phyloP scores from a whole-genome alignment of 2,797 vertebrate species.

The Ctenochaetus hawaiiensis region DNA sequence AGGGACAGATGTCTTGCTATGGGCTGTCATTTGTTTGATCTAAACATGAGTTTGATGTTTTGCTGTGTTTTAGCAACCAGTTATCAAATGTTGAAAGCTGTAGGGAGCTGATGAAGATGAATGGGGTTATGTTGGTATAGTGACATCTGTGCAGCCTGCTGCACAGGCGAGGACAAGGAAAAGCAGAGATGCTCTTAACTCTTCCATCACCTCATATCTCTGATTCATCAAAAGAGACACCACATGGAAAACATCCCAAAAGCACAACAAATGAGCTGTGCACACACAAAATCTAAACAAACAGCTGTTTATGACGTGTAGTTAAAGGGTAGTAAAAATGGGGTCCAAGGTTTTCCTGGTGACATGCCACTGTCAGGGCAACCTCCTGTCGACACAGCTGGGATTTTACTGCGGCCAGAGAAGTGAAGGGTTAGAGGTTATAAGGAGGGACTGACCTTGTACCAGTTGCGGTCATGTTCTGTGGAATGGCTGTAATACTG shows the following conservation, averaged over 20 bases:
- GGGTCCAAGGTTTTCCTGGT: constrained; percentile 19
- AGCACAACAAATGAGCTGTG: constrained; percentile 40
- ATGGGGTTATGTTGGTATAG: constrained; percentile 9
- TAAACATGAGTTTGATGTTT: constrained; percentile 54
- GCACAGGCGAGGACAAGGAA: constrained; percentile 25
- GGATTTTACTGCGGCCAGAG: constrained; percentile 49
- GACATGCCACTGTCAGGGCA: constrained; percentile 2
- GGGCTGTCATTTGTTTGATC: constrained; percentile 27
- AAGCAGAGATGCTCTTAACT: constrained; percentile 33
- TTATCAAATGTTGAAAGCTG: constrained; percentile 40
- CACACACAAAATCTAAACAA: constrained; percentile 6
- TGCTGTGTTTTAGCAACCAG: constrained; percentile 50
- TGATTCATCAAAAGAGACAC: constrained; percentile 28
- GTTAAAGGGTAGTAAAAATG: constrained; percentile 31
- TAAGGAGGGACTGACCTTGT: constrained; percentile 89
- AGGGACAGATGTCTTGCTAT: constrained; percentile 36
- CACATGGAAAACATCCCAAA: constrained; percentile 4
- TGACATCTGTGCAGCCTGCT: constrained; percentile 38
- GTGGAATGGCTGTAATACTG: constrained; percentile 98
- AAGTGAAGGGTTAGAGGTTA: constrained; percentile 52
- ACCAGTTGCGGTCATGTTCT: constrained; percentile 98
- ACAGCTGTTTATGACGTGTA: constrained; percentile 21
- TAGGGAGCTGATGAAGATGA: constrained; percentile 25
- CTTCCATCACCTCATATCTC: constrained; percentile 34
- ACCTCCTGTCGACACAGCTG: constrained; percentile 54